These are phyloP conservation scores for Galago senegalensis DNA, from an alignment of 2,797 vertebrate species.

Conservation along the genomic window DNA sequence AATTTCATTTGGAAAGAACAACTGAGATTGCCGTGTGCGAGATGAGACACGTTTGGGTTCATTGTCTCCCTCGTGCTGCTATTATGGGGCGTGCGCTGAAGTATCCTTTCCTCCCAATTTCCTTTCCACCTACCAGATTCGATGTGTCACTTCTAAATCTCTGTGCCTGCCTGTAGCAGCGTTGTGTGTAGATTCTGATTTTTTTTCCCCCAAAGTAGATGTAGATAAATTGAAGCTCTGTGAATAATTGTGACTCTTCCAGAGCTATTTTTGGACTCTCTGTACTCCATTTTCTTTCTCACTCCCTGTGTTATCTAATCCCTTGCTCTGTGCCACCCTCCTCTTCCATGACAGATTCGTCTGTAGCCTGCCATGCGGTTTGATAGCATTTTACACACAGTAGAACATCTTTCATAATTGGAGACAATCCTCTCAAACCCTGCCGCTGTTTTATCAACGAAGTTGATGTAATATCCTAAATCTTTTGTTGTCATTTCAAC, in stretches of 20 bases:
- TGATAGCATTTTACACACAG: neutral
- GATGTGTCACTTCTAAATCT: neutral
- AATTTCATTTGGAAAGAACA: slow-evolving; percentile 40
- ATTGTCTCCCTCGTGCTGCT: neutral
- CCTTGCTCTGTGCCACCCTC: neutral
- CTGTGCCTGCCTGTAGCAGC: neutral
- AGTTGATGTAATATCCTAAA: neutral
- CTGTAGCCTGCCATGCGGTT: neutral
- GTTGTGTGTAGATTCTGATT: neutral
- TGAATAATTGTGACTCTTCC: slow-evolving; percentile 7
- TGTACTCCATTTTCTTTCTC: neutral
- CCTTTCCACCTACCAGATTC: slow-evolving; percentile 1
- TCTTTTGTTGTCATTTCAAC: neutral
- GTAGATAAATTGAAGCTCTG: neutral
- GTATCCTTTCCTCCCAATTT: neutral
- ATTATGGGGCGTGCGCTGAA: neutral
- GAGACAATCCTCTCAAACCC: neutral
- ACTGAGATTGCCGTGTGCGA: neutral
- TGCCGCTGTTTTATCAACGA: neutral
- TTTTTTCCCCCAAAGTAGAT: slow-evolving; percentile 4
- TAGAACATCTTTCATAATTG: neutral
- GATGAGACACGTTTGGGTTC: neutral
- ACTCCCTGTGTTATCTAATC: neutral
- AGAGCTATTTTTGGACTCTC: slow-evolving; percentile 25
- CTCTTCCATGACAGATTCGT: neutral